Percentiles rank a stretch among this genome's conserved stretches.
These are phyloP conservation scores for Mya arenaria DNA, from an alignment of 1,140 invertebrate genomes.

Conservation along the genomic window DNA sequence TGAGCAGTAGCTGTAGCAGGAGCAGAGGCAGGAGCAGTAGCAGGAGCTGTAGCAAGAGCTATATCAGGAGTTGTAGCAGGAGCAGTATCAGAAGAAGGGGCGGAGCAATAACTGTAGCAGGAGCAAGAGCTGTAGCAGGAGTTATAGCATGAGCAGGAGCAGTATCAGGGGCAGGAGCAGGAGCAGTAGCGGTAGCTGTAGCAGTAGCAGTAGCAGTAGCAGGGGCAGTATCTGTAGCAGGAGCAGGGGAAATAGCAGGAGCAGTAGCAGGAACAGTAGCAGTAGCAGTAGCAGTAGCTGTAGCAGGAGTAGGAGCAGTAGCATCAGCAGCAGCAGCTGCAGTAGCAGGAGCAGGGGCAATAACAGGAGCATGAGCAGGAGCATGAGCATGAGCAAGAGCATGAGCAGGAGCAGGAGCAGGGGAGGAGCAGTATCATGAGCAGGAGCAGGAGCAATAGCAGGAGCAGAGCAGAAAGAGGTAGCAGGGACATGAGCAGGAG, in stretches of 20 bases:
- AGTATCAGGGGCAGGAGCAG: neutral
- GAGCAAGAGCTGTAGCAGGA: conserved; percentile 23
- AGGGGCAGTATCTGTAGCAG: neutral
- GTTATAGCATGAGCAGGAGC: neutral
- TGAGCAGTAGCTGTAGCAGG: neutral
- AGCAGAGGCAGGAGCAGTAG: neutral
- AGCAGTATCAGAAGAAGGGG: neutral
- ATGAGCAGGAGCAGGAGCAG: neutral
- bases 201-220: neutral
- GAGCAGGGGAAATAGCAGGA: neutral
- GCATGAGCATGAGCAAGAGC: neutral
- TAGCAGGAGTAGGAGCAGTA: neutral
- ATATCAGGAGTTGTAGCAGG: conserved; percentile 1
- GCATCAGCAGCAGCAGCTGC: neutral
- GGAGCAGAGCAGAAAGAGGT: neutral
- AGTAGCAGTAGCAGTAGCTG: neutral
- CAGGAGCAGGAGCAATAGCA: neutral
- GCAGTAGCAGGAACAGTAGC: neutral
- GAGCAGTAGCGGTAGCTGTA: neutral
- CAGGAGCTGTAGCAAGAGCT: neutral
- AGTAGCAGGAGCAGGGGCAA: neutral
- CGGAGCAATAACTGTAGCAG: conserved; percentile 2
- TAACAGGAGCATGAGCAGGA: neutral
- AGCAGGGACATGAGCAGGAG: neutral
- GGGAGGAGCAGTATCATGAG: neutral